Percentiles rank a stretch among this genome's conserved stretches.
phyloP scores from a whole-genome alignment of 2,113 vertebrate genomes.

The Hoplias malabaricus region DNA sequence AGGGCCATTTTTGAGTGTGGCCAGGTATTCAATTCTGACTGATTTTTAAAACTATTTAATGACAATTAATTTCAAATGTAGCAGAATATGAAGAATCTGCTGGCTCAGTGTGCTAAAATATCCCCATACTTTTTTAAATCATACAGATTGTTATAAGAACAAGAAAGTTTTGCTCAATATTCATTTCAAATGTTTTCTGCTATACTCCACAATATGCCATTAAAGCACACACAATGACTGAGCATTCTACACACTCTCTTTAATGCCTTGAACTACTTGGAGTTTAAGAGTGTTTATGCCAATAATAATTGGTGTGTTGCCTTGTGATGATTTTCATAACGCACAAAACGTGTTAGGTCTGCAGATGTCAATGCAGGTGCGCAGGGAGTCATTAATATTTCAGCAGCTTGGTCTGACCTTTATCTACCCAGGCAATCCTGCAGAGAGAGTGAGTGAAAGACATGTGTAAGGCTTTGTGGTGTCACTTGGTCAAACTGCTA shows the following conservation, averaged over 20 bases:
- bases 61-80: too few species aligned
- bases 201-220: not conserved
- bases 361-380: not conserved
- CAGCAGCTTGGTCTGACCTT: conserved; percentile 24
- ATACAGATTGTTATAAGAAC: too few species aligned
- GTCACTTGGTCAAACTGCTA: not conserved
- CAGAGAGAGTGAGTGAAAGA: conserved; percentile 31
- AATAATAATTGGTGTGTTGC: not conserved
- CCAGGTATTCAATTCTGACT: too few species aligned
- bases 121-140: too few species aligned
- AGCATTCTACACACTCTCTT: too few species aligned
- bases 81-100: too few species aligned
- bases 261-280: too few species aligned
- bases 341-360: not conserved
- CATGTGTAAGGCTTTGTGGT: not conserved
- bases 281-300: too few species aligned
- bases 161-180: not conserved
- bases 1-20: too few species aligned
- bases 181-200: not conserved
- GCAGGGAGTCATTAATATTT: conserved; percentile 29
- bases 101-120: too few species aligned
- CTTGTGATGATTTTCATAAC: conserved; percentile 2
- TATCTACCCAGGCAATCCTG: not conserved
- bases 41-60: too few species aligned
- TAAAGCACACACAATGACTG: too few species aligned